Percentiles rank a stretch among this genome's conserved stretches.
Conservation (phyloP, 1,140 invertebrate genomes). For the Probaryconus sp. region DNA sequence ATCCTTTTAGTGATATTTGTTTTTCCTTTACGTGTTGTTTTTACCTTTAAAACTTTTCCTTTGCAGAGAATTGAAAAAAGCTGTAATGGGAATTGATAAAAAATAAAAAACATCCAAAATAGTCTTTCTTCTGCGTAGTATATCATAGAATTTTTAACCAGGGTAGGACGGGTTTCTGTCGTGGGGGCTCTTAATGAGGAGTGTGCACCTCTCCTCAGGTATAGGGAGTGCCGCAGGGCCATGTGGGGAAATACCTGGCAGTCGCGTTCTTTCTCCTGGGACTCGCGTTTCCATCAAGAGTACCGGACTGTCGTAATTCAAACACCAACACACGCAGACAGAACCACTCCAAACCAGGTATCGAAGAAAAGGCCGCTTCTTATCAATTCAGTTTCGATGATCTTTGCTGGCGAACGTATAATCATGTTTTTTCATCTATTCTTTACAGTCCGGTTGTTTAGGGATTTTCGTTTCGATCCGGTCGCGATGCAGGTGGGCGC, state of each 20-base stretch:
- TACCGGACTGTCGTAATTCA: conserved; percentile 56
- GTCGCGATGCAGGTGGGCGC: too few relatives aligned
- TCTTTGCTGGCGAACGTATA: conserved; percentile 30
- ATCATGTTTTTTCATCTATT: conserved; percentile 21
- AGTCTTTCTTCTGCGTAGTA: too few relatives aligned
- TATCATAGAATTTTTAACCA: too few relatives aligned
- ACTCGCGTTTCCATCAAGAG: conserved; percentile 51
- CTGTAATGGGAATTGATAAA: too few relatives aligned
- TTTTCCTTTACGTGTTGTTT: too few relatives aligned
- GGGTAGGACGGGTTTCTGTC: conserved; percentile 64
- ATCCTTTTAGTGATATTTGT: too few relatives aligned
- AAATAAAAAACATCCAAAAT: too few relatives aligned
- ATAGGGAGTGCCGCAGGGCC: conserved; percentile 68
- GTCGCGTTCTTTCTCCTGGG: conserved; percentile 49
- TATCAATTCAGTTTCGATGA: conserved; percentile 41
- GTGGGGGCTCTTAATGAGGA: conserved; percentile 42
- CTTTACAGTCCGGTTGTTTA: conserved; percentile 20
- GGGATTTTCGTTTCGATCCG: conserved; percentile 1
- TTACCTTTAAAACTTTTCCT: too few relatives aligned
- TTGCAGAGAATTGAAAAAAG: too few relatives aligned
- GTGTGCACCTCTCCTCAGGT: conserved; percentile 48
- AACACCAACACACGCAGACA: conserved; percentile 43
- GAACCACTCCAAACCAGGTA: conserved; percentile 6
- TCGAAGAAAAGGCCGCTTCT: conserved; percentile 44
- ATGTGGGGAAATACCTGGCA: conserved; percentile 65